phyloP scores from a whole-genome alignment of 2,888 invertebrate species.

The Eupelmus urozonus region DNA sequence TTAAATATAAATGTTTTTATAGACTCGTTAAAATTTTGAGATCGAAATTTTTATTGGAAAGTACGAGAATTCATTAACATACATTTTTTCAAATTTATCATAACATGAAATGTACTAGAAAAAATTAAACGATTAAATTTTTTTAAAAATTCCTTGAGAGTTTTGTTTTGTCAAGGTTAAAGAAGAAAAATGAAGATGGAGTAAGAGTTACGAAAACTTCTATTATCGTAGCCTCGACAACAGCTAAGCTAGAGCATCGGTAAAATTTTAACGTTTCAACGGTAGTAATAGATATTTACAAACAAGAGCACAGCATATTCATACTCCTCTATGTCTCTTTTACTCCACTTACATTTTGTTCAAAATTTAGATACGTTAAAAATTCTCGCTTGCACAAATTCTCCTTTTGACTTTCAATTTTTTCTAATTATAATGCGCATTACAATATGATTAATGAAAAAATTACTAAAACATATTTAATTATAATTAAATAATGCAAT shows the following conservation, averaged over 20 bases:
- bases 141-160: not conserved
- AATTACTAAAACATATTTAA: not conserved
- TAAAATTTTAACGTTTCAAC: conserved; percentile 42
- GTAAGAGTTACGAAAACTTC: conserved; percentile 7
- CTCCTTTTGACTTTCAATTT: conserved; percentile 2
- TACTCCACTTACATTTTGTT: conserved; percentile 56
- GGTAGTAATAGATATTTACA: conserved; percentile 56
- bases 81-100: too few relatives aligned
- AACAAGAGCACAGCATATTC: conserved; percentile 49
- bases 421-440: too few relatives aligned
- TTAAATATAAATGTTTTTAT: too few relatives aligned
- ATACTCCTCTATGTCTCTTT: conserved; percentile 38
- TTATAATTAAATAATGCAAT: too few relatives aligned
- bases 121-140: too few relatives aligned
- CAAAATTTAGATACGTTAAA: too few relatives aligned
- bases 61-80: too few relatives aligned
- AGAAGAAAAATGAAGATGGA: conserved; percentile 5
- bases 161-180: conserved; percentile 14
- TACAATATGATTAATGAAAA: too few relatives aligned
- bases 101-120: not conserved
- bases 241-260: conserved; percentile 1
- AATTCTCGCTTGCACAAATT: not conserved
- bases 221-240: not conserved
- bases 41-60: too few relatives aligned
- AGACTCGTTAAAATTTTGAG: too few relatives aligned